These are phyloP conservation scores for Stegastes partitus DNA, from an alignment of 2,113 vertebrate genomes.

Conservation along the genomic window DNA sequence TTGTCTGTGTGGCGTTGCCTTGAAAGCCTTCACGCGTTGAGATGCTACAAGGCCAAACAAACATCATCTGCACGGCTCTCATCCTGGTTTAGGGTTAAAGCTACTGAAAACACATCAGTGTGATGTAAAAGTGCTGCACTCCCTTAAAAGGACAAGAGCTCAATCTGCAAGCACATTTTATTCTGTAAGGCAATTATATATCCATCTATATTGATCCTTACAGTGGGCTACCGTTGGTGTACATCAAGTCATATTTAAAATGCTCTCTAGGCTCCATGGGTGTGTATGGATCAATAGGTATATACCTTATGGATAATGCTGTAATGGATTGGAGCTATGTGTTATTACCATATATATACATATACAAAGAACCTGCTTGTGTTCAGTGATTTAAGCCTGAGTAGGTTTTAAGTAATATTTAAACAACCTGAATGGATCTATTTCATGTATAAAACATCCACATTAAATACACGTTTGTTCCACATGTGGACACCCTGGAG, in stretches of 20 bases:
- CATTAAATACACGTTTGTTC: no score
- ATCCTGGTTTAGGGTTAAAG: neutral
- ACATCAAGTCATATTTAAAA: slow-evolving; percentile 22
- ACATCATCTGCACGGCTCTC: slow-evolving; percentile 6
- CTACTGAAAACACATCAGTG: slow-evolving; percentile 12
- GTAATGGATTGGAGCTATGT: slow-evolving; percentile 1
- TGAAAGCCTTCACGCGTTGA: neutral
- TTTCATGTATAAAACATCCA: no score
- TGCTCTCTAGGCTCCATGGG: neutral
- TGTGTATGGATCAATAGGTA: neutral
- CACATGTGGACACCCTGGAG: no score
- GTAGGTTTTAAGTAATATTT: neutral
- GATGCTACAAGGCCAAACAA: neutral
- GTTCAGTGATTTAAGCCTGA: no score
- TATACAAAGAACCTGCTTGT: no score
- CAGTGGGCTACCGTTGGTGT: neutral
- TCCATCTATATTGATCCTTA: slow-evolving; percentile 1
- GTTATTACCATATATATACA: neutral
- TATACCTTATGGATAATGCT: neutral
- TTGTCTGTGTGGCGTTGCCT: neutral
- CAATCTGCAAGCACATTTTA: slow-evolving; percentile 3
- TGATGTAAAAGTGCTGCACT: neutral
- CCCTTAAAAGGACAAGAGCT: neutral
- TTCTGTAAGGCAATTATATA: neutral
- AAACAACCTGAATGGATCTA: neutral